These are phyloP conservation scores for Orius insidiosus DNA, from an alignment of 1,140 invertebrate genomes.

Conservation along the genomic window DNA sequence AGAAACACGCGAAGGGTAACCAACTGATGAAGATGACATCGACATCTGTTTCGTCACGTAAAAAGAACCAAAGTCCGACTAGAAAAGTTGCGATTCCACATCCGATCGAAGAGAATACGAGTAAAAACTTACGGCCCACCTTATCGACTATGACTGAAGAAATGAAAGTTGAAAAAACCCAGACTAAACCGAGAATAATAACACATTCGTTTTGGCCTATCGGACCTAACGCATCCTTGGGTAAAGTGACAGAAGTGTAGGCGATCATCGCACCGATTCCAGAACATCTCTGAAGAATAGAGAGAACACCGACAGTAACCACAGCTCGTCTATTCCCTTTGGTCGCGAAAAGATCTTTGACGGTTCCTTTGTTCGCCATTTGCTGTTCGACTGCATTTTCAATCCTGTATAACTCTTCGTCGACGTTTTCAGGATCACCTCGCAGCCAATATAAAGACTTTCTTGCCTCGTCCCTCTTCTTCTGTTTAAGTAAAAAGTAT, in stretches of 20 bases:
- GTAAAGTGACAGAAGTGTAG: slow-evolving; percentile 20
- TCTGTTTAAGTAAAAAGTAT: slow-evolving; percentile 42
- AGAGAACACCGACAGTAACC: slow-evolving; percentile 18
- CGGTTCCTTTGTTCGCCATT: slow-evolving; percentile 16
- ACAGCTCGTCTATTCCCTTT: slow-evolving; percentile 16
- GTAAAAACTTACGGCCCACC: slow-evolving; percentile 27
- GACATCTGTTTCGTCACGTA: not conserved
- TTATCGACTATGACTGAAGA: slow-evolving; percentile 24
- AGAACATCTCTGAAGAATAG: slow-evolving; percentile 18
- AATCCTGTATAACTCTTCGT: slow-evolving; percentile 18
- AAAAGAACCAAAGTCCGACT: slow-evolving; percentile 16
- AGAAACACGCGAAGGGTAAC: slow-evolving; percentile 16
- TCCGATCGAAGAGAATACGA: slow-evolving; percentile 28
- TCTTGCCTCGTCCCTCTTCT: slow-evolving; percentile 40
- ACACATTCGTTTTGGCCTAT: slow-evolving; percentile 14
- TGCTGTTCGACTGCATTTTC: slow-evolving; percentile 16
- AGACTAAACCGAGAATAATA: slow-evolving; percentile 15
- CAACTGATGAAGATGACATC: slow-evolving; percentile 10
- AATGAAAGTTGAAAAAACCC: slow-evolving; percentile 20
- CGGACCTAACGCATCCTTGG: slow-evolving; percentile 14
- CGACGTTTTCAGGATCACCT: slow-evolving; percentile 10
- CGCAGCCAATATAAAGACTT: slow-evolving; percentile 46
- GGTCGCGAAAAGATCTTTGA: slow-evolving; percentile 18
- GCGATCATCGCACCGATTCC: slow-evolving; percentile 20
- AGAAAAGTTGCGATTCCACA: slow-evolving; percentile 12